Percentiles rank a stretch among this genome's conserved stretches.
Evolutionary conservation across 2,888 invertebrate genomes (phyloP).

Genomic region (Nomada flava): DNA sequence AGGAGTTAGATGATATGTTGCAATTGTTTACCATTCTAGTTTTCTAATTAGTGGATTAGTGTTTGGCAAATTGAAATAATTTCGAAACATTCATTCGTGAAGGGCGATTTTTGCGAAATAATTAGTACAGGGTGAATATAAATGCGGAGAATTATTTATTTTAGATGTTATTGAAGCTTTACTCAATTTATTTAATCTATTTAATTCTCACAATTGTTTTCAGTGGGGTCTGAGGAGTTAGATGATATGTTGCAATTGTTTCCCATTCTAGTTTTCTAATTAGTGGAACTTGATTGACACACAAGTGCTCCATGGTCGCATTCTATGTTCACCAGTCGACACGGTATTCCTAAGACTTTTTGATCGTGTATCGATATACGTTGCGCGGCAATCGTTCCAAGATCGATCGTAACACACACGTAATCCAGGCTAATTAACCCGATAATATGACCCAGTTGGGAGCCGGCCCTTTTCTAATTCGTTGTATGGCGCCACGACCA

Average conservation of each 20-base stretch:
- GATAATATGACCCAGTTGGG: constrained; percentile 73
- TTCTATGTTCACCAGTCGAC: constrained; percentile 38
- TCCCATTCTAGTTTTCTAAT: constrained; percentile 22
- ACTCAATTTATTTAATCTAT: background rate
- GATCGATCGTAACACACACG: constrained; percentile 67
- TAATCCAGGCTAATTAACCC: constrained; percentile 75
- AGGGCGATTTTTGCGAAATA: too few relatives aligned
- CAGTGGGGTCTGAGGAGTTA: background rate
- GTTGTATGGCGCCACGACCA: constrained; percentile 43
- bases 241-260: constrained; percentile 5
- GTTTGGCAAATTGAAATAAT: too few relatives aligned
- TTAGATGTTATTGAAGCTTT: too few relatives aligned
- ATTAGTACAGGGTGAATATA: too few relatives aligned
- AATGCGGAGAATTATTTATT: too few relatives aligned
- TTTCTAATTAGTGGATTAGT: constrained; percentile 24
- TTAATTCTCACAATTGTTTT: background rate
- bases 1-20: background rate
- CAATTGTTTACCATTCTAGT: constrained; percentile 14
- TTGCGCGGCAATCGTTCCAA: constrained; percentile 65
- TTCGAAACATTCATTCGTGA: too few relatives aligned
- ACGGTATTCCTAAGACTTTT: constrained; percentile 52
- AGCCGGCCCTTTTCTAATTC: constrained; percentile 43
- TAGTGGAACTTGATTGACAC: constrained; percentile 42
- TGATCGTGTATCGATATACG: constrained; percentile 60
- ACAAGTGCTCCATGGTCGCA: constrained; percentile 23